Conservation (phyloP, 2,888 invertebrate species). For the Drosophila suboccidentalis region DNA sequence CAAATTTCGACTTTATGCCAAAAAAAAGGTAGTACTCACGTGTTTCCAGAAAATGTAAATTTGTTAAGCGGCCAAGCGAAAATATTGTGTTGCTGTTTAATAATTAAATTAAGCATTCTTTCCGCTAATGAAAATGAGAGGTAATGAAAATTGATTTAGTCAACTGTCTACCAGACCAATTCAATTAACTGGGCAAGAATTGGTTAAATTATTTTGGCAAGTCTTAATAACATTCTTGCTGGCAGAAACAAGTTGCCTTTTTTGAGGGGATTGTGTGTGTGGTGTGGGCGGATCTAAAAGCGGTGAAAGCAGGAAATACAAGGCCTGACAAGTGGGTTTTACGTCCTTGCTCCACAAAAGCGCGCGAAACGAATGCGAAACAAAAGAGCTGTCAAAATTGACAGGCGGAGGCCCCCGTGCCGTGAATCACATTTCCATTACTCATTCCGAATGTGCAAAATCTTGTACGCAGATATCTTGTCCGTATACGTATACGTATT, state of each 20-base stretch:
- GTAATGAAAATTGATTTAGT: no score
- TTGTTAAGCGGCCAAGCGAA: no score
- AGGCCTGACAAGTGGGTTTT: constrained; percentile 65
- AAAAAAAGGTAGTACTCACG: no score
- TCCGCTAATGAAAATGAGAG: no score
- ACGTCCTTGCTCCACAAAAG: constrained; percentile 75
- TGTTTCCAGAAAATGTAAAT: no score
- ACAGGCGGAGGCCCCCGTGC: constrained; percentile 57
- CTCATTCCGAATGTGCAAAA: constrained; percentile 55
- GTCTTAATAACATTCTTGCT: constrained; percentile 68
- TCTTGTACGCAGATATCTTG: constrained; percentile 43
- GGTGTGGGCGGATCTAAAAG: constrained; percentile 51
- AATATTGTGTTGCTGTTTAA: no score
- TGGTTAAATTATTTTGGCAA: constrained; percentile 45
- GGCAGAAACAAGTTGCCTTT: constrained; percentile 35
- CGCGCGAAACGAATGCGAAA: constrained; percentile 9
- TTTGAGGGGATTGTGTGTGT: constrained; percentile 26
- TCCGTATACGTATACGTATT: constrained; percentile 14
- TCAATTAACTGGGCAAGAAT: constrained; percentile 27
- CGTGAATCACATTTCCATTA: constrained; percentile 69
- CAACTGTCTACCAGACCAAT: not conserved
- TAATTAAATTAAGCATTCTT: no score
- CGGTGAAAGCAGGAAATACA: constrained; percentile 75
- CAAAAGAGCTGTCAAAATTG: constrained; percentile 67
- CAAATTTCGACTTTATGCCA: no score